A percentile compares a stretch with the other conserved stretches of the same genome.
Conservation (phyloP, 2,888 invertebrate genomes). For the Amphipoea lucens region DNA sequence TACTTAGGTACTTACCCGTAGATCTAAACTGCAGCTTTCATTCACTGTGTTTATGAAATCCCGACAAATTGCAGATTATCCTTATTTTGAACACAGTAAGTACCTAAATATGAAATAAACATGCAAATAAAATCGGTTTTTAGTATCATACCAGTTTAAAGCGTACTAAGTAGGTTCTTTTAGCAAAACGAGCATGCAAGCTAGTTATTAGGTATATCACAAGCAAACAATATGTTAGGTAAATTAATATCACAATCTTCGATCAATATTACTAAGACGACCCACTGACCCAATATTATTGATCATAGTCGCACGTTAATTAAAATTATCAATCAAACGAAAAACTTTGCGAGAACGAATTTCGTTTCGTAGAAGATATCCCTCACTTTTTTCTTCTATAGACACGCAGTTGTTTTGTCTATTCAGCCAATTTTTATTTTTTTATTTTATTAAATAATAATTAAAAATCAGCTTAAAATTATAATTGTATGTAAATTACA, state of each 20-base stretch:
- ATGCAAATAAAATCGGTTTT: neutral
- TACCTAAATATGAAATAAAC: neutral
- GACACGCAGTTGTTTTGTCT: conserved; percentile 11
- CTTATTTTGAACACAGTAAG: neutral
- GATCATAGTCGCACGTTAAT: neutral
- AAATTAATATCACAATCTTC: neutral
- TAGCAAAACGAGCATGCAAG: neutral
- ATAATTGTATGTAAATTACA: neutral
- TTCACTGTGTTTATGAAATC: neutral
- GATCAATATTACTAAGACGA: too few relatives aligned
- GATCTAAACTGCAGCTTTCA: neutral
- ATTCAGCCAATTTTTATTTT: conserved; percentile 29
- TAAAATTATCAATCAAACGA: neutral
- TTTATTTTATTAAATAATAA: neutral
- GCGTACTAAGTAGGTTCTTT: neutral
- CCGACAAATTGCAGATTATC: neutral
- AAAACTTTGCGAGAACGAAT: neutral
- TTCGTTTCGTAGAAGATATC: neutral
- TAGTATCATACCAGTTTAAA: too few relatives aligned
- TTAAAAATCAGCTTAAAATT: neutral
- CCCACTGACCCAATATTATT: too few relatives aligned
- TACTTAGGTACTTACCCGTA: neutral
- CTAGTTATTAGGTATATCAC: too few relatives aligned
- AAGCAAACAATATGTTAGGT: neutral
- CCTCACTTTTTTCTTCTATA: neutral